Conservation (phyloP, 2,888 invertebrate genomes). For the Rugalucina vietnamica region DNA sequence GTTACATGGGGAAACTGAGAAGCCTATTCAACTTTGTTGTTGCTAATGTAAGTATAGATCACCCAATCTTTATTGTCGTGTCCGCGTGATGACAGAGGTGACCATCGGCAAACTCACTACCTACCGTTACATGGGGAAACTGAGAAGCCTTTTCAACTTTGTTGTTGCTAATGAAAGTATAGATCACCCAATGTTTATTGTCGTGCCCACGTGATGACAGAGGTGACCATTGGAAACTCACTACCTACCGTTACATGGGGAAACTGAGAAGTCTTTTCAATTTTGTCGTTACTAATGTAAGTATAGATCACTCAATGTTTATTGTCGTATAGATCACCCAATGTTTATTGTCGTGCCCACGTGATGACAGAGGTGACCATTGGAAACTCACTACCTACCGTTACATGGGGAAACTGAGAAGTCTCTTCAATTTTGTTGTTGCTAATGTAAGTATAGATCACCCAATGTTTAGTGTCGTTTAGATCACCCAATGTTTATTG, state of each 20-base stretch:
- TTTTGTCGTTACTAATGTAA: conserved; percentile 58
- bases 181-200: no score
- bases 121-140: conserved; percentile 42
- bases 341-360: no score
- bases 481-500: no score
- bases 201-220: conserved; percentile 66
- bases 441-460: conserved; percentile 55
- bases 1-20: conserved; percentile 40
- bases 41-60: conserved; percentile 55
- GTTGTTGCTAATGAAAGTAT: conserved; percentile 56
- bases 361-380: conserved; percentile 60
- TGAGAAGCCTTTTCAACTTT: conserved; percentile 52
- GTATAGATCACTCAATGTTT: no score
- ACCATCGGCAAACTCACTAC: conserved; percentile 54
- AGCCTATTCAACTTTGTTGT: conserved; percentile 57
- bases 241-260: conserved; percentile 47
- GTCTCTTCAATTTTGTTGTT: conserved; percentile 58
- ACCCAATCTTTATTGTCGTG: no score
- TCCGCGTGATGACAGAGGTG: conserved; percentile 63
- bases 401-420: conserved; percentile 36
- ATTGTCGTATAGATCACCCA: no score
- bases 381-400: conserved; percentile 52
- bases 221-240: conserved; percentile 55
- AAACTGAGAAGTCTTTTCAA: conserved; percentile 49
- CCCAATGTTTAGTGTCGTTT: no score